Conservation (phyloP, 2,797 vertebrate species). For the Podargus strigoides region DNA sequence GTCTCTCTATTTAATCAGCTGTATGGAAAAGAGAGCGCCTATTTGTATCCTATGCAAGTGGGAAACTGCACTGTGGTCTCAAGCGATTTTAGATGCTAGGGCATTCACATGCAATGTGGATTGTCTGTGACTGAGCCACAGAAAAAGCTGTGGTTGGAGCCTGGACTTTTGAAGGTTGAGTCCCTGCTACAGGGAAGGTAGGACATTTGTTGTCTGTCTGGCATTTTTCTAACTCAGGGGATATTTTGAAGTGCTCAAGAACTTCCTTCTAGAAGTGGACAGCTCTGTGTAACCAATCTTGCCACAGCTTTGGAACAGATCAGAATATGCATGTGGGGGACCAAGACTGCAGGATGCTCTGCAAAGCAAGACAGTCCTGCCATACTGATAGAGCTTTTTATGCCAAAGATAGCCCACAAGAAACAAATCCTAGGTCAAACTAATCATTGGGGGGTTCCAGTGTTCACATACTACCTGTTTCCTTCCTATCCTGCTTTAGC, state of each 20-base stretch:
- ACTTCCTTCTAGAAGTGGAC: neutral
- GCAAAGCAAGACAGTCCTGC: neutral
- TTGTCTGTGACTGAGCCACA: neutral
- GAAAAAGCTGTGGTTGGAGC: neutral
- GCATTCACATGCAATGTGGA: rapidly evolving
- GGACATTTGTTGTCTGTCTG: neutral
- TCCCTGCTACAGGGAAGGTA: neutral
- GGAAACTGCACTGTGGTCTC: neutral
- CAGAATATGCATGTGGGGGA: neutral
- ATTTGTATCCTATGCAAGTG: neutral
- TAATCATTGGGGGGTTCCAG: neutral
- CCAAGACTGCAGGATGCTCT: neutral
- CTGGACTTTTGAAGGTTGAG: neutral
- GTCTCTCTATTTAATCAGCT: neutral
- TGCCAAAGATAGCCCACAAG: neutral
- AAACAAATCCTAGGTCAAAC: neutral
- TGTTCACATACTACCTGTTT: neutral
- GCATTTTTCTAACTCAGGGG: neutral
- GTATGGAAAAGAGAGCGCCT: neutral
- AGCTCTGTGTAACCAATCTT: neutral
- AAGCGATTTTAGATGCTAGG: neutral
- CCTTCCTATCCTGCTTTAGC: neutral
- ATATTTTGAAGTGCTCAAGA: neutral
- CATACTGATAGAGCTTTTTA: neutral
- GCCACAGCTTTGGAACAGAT: neutral